Evolutionary conservation across 2,888 invertebrate genomes (phyloP).

Genomic region (Halocaridina rubra): DNA sequence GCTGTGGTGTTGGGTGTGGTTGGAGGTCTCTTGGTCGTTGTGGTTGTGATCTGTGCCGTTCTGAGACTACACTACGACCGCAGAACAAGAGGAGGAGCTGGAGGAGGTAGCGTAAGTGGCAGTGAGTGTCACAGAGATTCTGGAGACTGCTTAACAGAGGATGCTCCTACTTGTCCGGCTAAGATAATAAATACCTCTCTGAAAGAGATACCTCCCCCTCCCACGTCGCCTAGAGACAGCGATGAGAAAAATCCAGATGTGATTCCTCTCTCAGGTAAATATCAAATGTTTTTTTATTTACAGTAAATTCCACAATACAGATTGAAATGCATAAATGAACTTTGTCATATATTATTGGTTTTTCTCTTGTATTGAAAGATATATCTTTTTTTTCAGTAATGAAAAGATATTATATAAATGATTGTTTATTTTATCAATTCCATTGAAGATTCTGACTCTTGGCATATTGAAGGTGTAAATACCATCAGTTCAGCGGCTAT

Average conservation of each 20-base stretch:
- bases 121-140: not conserved
- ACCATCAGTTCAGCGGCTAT: constrained; percentile 25
- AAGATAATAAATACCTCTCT: not conserved
- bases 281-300: too few relatives aligned
- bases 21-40: not conserved
- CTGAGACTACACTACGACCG: not conserved
- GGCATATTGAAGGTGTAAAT: constrained; percentile 21
- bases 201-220: not conserved
- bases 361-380: too few relatives aligned
- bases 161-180: not conserved
- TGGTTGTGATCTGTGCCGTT: not conserved
- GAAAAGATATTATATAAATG: too few relatives aligned
- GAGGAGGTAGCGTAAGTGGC: not conserved
- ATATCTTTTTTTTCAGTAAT: too few relatives aligned
- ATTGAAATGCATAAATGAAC: too few relatives aligned
- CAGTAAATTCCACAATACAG: too few relatives aligned
- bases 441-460: constrained; percentile 16
- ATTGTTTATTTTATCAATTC: too few relatives aligned
- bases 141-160: not conserved
- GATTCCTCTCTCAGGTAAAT: constrained; percentile 33
- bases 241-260: constrained; percentile 41
- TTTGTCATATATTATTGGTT: too few relatives aligned
- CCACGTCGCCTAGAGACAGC: not conserved
- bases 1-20: not conserved
- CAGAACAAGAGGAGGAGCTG: not conserved